Percentiles rank a stretch among this genome's conserved stretches.
Conservation (phyloP, 2,888 invertebrate genomes). For the Parnassius smintheus region DNA sequence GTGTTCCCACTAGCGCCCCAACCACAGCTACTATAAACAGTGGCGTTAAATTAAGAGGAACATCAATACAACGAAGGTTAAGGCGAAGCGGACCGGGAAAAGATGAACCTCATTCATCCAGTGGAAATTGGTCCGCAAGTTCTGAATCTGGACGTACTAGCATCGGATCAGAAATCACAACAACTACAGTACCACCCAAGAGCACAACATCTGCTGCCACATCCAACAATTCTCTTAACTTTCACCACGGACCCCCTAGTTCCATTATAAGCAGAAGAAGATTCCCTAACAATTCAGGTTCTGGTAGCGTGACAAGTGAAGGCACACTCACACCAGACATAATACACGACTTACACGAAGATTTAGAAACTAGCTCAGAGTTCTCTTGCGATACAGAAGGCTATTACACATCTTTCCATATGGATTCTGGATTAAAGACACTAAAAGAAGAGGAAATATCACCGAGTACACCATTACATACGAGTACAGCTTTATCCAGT, state of each 20-base stretch:
- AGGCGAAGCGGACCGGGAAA: conserved; percentile 84
- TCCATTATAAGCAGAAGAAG: conserved; percentile 85
- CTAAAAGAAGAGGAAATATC: conserved; percentile 85
- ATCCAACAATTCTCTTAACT: conserved; percentile 86
- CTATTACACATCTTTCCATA: conserved; percentile 98
- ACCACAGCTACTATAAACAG: conserved; percentile 79
- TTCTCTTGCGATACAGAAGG: conserved; percentile 98
- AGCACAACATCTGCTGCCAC: conserved; percentile 85
- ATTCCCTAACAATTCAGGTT: conserved; percentile 87
- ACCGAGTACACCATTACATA: conserved; percentile 87
- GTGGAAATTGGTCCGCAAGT: conserved; percentile 97
- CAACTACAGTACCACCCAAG: conserved; percentile 85
- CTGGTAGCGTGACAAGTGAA: conserved; percentile 92
- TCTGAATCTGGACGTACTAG: conserved; percentile 93
- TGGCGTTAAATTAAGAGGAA: conserved; percentile 89
- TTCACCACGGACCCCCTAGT: conserved; percentile 83
- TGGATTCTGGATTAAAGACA: conserved; percentile 95
- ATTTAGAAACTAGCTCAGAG: conserved; percentile 93
- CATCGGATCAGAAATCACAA: conserved; percentile 90
- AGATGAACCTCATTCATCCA: conserved; percentile 93
- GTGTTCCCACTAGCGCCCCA: conserved; percentile 76
- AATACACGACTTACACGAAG: conserved; percentile 89
- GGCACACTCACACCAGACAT: conserved; percentile 92
- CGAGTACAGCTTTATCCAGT: conserved; percentile 85
- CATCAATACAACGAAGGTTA: conserved; percentile 86